phyloP scores from a whole-genome alignment of 23 tunicate genomes.

The Styela plicata region DNA sequence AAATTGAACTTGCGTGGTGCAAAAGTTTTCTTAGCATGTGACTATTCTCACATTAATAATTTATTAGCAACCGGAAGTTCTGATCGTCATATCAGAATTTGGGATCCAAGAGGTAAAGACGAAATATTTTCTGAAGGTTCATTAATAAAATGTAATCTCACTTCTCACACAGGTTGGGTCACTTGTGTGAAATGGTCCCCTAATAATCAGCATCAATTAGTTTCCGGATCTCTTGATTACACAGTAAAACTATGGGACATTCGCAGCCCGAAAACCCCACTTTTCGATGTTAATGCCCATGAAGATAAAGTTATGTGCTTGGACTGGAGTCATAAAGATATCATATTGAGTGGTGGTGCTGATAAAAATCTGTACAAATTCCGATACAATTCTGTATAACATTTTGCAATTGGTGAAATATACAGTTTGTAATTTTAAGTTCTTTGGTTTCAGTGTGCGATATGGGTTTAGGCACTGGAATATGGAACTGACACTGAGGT shows the following conservation, averaged over 20 bases:
- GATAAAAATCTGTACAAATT: slow-evolving; percentile 51
- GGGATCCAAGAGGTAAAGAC: slow-evolving; percentile 86
- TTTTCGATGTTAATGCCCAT: slow-evolving; percentile 75
- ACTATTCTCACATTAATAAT: slow-evolving; percentile 54
- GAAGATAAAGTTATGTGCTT: slow-evolving; percentile 81
- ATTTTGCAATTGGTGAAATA: too few relatives aligned
- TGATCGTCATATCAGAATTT: slow-evolving; percentile 87
- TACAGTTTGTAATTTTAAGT: too few relatives aligned
- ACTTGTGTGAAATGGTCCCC: slow-evolving; percentile 89
- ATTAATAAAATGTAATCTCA: slow-evolving; percentile 57
- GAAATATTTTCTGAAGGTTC: slow-evolving; percentile 27
- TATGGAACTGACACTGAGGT: too few relatives aligned
- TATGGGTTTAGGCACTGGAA: too few relatives aligned
- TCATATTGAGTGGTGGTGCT: slow-evolving; percentile 66
- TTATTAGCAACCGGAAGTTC: slow-evolving; percentile 75
- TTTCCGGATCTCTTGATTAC: slow-evolving; percentile 85
- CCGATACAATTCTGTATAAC: background rate
- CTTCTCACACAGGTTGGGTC: slow-evolving; percentile 87
- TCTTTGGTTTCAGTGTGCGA: too few relatives aligned
- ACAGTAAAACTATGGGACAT: slow-evolving; percentile 91
- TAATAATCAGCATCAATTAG: slow-evolving; percentile 28
- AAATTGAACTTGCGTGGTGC: slow-evolving; percentile 42
- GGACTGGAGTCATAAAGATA: slow-evolving; percentile 63
- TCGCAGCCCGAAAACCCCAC: slow-evolving; percentile 80
- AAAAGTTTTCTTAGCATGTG: slow-evolving; percentile 65